Evolutionary conservation across 2,113 vertebrate genomes (phyloP), one percentile per base, ranked within the genome.

Genomic region (Melozone crissalis): DNA sequence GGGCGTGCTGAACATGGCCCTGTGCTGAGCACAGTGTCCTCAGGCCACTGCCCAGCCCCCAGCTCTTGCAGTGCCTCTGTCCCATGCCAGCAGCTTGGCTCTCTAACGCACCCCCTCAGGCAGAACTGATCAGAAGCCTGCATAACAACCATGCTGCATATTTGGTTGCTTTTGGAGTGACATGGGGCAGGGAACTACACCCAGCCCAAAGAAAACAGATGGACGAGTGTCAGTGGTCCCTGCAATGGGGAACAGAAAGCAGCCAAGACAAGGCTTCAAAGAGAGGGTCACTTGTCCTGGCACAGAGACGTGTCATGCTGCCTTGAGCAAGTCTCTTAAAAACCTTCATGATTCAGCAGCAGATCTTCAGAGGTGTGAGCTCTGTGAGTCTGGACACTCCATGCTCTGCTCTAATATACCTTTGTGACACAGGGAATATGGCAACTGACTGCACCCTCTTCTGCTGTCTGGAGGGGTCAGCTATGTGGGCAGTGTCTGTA

Each of bases 1-100:
- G 59, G 6, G 2, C 0, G 0, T 27, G 28, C 41, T 69, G 82
- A 62, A 26, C 67, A 30, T 0, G 3, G 30, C 15, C n/a, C 35
- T 78, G 26, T 44, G 72, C 79, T 47, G 43, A 43, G 43, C 31
- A 47, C n/a, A 43, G 31, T 37, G 41, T 37, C 18, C 67, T 37
- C 35, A 51, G 31, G 15, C 12, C 2, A 0, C 39, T 82, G n/a
- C 22, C 57, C 4, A 1, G 1, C 1, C 13, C 28, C 13, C 22
- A 15, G 24, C 31, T 63, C 27, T 33, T 15, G 5, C 4, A 2
- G 2, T 43, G 35, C 19, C 51, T 62, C 51, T 65, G 24, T 43
- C 27, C 52, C 1, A 0, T 3, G 13, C 27, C 4, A 17, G 12
- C 17, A 10, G n/a, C 24, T 21, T 5, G 2, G 19, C 35, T 71